Conservation (phyloP, 1,140 invertebrate genomes). For the Cyclina sinensis region DNA sequence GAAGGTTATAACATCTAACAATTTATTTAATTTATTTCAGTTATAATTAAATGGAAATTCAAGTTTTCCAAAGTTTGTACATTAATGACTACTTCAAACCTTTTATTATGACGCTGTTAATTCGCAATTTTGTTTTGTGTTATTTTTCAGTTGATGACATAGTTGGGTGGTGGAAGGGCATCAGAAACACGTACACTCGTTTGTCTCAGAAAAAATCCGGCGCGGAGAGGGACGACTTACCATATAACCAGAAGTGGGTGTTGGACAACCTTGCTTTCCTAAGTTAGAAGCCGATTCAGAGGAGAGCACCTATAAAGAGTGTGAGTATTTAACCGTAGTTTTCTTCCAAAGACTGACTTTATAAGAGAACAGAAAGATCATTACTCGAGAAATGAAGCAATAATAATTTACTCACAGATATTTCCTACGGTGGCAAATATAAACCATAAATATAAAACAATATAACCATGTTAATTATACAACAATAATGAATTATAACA, state of each 20-base stretch:
- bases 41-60: no score
- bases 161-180: slow-evolving; percentile 36
- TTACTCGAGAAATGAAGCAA: slow-evolving; percentile 26
- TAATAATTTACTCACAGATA: slow-evolving; percentile 42
- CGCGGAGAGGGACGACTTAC: slow-evolving; percentile 46
- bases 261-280: slow-evolving; percentile 23
- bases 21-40: slow-evolving; percentile 24
- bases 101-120: slow-evolving; percentile 40
- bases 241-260: slow-evolving; percentile 39
- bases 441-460: slow-evolving; percentile 6
- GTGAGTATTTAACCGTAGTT: slow-evolving; percentile 21
- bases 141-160: slow-evolving; percentile 36
- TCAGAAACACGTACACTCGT: slow-evolving; percentile 30
- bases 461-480: slow-evolving; percentile 41
- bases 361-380: slow-evolving; percentile 31
- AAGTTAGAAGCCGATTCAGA: slow-evolving; percentile 10
- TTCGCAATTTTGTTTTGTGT: slow-evolving; percentile 9
- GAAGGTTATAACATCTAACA: slow-evolving; percentile 21
- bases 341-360: slow-evolving; percentile 9
- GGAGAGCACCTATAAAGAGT: slow-evolving; percentile 18
- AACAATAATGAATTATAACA: slow-evolving; percentile 46
- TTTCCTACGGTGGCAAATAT: slow-evolving; percentile 15
- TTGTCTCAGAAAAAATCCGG: slow-evolving; percentile 54
- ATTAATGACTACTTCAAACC: slow-evolving; percentile 12
- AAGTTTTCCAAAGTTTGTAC: no score